Base-by-base conservation (phyloP, 2,113 vertebrate genomes). In the Motacilla tschutschensis region DNA sequence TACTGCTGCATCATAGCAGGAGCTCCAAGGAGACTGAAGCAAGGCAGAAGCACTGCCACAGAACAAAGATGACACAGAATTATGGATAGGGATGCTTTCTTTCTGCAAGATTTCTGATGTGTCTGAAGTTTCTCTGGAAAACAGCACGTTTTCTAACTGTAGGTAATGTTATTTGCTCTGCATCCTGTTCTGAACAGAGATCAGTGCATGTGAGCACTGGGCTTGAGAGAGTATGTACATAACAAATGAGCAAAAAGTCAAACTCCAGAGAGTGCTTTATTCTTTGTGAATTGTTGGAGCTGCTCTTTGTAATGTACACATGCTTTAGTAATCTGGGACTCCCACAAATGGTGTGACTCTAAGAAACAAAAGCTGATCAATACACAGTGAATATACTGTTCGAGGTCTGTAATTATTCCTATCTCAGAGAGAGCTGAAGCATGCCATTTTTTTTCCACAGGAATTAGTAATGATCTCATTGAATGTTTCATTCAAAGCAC, bases 201-300 rank as follows among this genome's bases (percentile, higher is more conserved):
- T 47, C 29, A 67, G 10, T 33, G 33, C 10, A 48, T 2, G 1
- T 16, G 8, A 84, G 51, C 47, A 36, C 19, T 33, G 53, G 20
- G n/a, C n/a, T 77, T 82, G 2, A 1, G 25, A 10, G 3, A 26
- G 19, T 35, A 31, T 3, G 0, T 31, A 14, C 15, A 19, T 15
- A 79, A 53, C 2, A 63, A 76, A 84, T 12, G 25, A 81, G 5
- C 4, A 78, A 86, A 46, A 63, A 29, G 29, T 40, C 29, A 25
- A 17, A 43, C 41, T 78, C 48, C 57, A 60, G 66, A 67, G 35
- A 72, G 18, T 1, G 1, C n/a, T 51, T 64, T 46, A 74, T 51
- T 50, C 25, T 69, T 31, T 5, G 0, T 44, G 48, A 4, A 0
- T 67, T 66, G 17, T 62, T 79, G 40, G 41, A 80, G 17, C 38